A percentile compares a stretch with the other conserved stretches of the same genome.
Conservation (phyloP, 2,797 vertebrate species). For the Myripristis jacobus region DNA sequence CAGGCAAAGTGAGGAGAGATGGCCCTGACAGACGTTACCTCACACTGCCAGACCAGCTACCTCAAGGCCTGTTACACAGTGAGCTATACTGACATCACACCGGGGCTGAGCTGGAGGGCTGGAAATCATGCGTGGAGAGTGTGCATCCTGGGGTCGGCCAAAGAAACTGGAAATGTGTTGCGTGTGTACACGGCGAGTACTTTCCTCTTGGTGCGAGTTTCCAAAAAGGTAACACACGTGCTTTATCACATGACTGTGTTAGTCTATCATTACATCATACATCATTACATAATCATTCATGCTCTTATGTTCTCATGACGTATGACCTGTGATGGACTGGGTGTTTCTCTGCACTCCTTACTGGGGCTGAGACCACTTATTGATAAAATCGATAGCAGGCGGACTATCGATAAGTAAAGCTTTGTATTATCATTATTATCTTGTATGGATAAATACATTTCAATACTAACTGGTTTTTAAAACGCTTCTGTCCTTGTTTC, state of each 20-base stretch:
- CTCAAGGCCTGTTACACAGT: constrained; percentile 25
- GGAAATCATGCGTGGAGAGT: constrained; percentile 41
- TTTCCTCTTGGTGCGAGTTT: constrained; percentile 48
- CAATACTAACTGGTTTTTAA: no score
- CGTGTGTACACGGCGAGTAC: constrained; percentile 49
- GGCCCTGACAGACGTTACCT: constrained; percentile 75
- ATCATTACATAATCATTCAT: constrained; percentile 21
- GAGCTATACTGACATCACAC: constrained; percentile 43
- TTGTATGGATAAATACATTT: no score
- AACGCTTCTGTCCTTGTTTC: no score
- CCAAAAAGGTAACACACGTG: constrained; percentile 15
- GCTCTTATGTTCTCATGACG: constrained; percentile 6
- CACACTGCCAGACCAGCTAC: constrained; percentile 57
- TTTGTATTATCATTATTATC: no score
- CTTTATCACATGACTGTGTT: constrained; percentile 33
- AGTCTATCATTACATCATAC: constrained; percentile 39
- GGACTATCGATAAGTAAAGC: no score
- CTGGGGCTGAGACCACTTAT: no score
- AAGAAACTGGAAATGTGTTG: constrained; percentile 61
- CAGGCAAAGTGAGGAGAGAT: constrained; percentile 56
- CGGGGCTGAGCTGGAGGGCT: constrained; percentile 14
- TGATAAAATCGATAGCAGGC: no score
- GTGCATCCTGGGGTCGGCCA: constrained; percentile 53
- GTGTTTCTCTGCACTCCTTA: no score
- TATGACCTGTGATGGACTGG: no score